Evolutionary conservation across 2,113 vertebrate genomes (phyloP), one percentile per base, ranked within the genome.

Genomic region (Cyanocitta stelleri): DNA sequence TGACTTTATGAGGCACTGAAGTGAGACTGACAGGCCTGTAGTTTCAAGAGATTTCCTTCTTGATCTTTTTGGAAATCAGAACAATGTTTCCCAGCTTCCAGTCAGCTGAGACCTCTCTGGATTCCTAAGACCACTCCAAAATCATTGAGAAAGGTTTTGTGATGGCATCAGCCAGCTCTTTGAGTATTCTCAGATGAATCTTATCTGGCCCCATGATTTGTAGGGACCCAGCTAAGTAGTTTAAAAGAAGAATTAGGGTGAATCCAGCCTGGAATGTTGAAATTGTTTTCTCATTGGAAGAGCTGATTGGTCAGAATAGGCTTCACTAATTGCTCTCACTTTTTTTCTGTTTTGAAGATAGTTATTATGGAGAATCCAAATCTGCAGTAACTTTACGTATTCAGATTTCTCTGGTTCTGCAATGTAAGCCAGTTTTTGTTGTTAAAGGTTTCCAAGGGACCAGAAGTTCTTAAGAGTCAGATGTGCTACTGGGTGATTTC

Each of bases 121-220:
- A 1, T 52, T 68, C 11, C 20, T 11, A 46, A 61, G 16, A 62
- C 20, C 4, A 7, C 14, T 54, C 55, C 41, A 55, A 15, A 48
- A 4, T 35, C 30, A 27, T 61, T 0, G 0, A 46, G 30, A 22
- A 26, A 48, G 29, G 11, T 49, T 54, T 32, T 48, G 11, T 54
- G 11, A 19, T 32, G 9, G 8, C 14, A 58, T 69, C 48, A 76
- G 6, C 30, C 30, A 35, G 9, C 30, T 68, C 17, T 48, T 48
- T 55, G 48, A 32, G 21, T 67, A 22, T 62, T 26, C 21, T 48
- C 8, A 39, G 11, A 22, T 32, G 16, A 68, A 54, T 54, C 39
- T n/a, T 8, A 9, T 16, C 6, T 43, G 21, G 17, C 5, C 5
- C 5, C 17, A 22, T 26, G 20, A 24, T 48, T 32, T 68, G 20